Conservation (phyloP, 1,140 invertebrate species). For the Propsilocerus akamusi region DNA sequence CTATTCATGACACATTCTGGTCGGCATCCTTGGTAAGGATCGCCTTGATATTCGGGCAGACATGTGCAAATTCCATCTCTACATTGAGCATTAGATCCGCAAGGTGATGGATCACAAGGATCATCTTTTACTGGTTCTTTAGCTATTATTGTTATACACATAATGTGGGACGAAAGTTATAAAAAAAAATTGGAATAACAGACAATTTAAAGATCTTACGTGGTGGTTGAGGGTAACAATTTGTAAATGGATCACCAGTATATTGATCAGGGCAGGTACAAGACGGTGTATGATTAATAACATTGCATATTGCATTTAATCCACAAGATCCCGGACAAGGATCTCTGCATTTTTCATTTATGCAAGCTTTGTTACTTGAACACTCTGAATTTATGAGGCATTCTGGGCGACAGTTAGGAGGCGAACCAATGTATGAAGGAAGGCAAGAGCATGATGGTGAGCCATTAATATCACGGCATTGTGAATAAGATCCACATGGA, state of each 20-base stretch:
- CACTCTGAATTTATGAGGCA: slow-evolving; percentile 55
- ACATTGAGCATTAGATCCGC: slow-evolving; percentile 41
- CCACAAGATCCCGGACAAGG: slow-evolving; percentile 53
- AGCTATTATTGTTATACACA: slow-evolving; percentile 8
- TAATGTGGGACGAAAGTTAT: background rate
- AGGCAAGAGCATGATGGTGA: slow-evolving; percentile 47
- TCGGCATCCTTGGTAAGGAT: slow-evolving; percentile 44
- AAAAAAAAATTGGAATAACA: background rate
- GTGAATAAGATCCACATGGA: slow-evolving; percentile 48
- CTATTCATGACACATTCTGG: slow-evolving; percentile 48
- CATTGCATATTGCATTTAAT: slow-evolving; percentile 38
- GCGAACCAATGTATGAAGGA: slow-evolving; percentile 41
- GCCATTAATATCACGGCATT: slow-evolving; percentile 41
- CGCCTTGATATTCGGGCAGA: slow-evolving; percentile 42
- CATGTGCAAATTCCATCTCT: slow-evolving; percentile 40
- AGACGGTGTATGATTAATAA: slow-evolving; percentile 45
- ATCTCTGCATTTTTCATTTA: slow-evolving; percentile 47
- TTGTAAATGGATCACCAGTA: slow-evolving; percentile 47
- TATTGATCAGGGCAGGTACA: slow-evolving; percentile 46
- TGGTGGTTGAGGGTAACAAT: slow-evolving; percentile 29
- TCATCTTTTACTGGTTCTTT: slow-evolving; percentile 25
- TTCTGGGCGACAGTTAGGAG: slow-evolving; percentile 53
- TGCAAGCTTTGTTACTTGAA: slow-evolving; percentile 40
- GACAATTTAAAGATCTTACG: slow-evolving; percentile 16
- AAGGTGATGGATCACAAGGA: slow-evolving; percentile 44